These are phyloP conservation scores for Coleophora deauratella DNA, from an alignment of 2,888 invertebrate genomes.

Conservation along the genomic window DNA sequence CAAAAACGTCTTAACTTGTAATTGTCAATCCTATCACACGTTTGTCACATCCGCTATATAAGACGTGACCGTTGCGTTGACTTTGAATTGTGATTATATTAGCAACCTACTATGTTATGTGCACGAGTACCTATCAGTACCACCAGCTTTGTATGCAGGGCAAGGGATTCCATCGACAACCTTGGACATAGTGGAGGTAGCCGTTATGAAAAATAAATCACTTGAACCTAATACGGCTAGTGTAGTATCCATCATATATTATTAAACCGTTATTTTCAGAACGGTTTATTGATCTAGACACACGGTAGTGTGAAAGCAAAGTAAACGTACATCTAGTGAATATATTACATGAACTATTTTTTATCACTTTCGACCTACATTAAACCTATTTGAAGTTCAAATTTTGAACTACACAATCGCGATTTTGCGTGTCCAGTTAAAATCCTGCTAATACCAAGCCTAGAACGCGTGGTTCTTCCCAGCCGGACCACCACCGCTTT, in stretches of 20 bases:
- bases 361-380: too few relatives aligned
- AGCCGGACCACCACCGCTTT: too few relatives aligned
- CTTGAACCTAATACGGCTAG: conserved; percentile 30
- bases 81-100: neutral
- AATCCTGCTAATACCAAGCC: too few relatives aligned
- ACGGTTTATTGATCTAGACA: conserved; percentile 11
- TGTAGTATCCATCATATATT: conserved; percentile 2
- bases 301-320: too few relatives aligned
- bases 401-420: too few relatives aligned
- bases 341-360: too few relatives aligned
- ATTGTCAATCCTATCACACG: conserved; percentile 59
- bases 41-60: conserved; percentile 56
- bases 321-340: too few relatives aligned
- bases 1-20: conserved; percentile 31
- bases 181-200: conserved; percentile 40
- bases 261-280: conserved; percentile 37
- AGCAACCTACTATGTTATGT: conserved; percentile 1
- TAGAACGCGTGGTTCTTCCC: too few relatives aligned
- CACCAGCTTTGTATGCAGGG: conserved; percentile 41
- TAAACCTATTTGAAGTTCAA: too few relatives aligned
- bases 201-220: conserved; percentile 57
- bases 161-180: conserved; percentile 36
- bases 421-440: too few relatives aligned
- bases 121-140: neutral
- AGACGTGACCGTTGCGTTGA: conserved; percentile 35